Base-by-base conservation (phyloP, 1,140 invertebrate genomes). In the Nymphalis io region DNA sequence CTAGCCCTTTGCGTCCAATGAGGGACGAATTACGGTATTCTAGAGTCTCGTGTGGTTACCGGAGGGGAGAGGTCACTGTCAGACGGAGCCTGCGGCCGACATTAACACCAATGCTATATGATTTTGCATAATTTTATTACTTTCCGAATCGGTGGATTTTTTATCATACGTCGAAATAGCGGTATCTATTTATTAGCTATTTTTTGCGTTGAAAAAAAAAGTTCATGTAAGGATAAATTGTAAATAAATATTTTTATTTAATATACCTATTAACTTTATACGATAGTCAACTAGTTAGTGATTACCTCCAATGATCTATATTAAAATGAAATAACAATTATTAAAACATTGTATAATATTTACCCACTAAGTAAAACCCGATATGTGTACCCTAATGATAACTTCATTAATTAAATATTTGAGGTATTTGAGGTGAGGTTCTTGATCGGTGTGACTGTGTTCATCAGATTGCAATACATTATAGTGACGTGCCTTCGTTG, bases 1-100 rank as follows among this genome's bases (percentile, higher is more conserved):
- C 11, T 8, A 27, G 18, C 46, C 18, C 21, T 48, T 27, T 5
- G 16, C 48, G 44, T 51, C 12, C 60, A 63, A 63, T 46, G 66
- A 55, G 53, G 55, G 72, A 74, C 69, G 64, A 64, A 51, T 79
- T 78, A 73, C 65, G 59, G 57, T 74, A 73, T 68, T 73, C 67
- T 60, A 70, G 68, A 58, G 58, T 65, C 73, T 53, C 60, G 46
- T 53, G 44, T 38, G 60, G 60, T 63, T 63, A 67, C 20, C 61
- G 42, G 59, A 63, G 66, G 73, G 64, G 63, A 63, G 82, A 81
- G 82, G 82, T 84, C 82, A 84, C 80, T 82, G 79, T 75, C 79
- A 71, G 72, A 60, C 48, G 64, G 66, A 69, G 70, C 58, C 60
- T 71, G 69, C 12, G 66, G 60, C 60, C 39, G 10, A 21, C 53